phyloP scores from a whole-genome alignment of 2,888 invertebrate species.

The Malachius bipustulatus region DNA sequence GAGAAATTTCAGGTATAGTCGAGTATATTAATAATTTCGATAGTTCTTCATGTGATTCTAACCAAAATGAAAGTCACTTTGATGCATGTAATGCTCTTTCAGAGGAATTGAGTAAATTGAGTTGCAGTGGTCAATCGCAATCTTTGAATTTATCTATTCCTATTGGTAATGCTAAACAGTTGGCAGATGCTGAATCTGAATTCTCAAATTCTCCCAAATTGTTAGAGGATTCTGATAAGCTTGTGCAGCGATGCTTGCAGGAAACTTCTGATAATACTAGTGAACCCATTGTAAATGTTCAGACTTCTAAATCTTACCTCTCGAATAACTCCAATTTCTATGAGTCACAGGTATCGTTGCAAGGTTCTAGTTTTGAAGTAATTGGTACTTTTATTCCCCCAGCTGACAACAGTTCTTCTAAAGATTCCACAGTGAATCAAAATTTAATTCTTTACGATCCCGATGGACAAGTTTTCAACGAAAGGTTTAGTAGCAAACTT shows the following conservation, averaged over 20 bases:
- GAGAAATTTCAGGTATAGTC: constrained; percentile 1
- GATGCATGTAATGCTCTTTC: not conserved
- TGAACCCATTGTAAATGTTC: constrained; percentile 1
- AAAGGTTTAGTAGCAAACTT: too few relatives aligned
- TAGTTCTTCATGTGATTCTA: constrained; percentile 3
- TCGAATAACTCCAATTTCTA: constrained; percentile 16
- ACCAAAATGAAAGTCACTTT: not conserved
- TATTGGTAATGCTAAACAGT: not conserved
- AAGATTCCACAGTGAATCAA: too few relatives aligned
- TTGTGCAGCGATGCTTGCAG: constrained; percentile 8
- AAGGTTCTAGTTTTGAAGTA: constrained; percentile 6
- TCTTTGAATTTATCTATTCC: not conserved
- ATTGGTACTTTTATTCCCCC: constrained; percentile 7
- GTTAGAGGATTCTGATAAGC: constrained; percentile 9
- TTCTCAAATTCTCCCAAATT: constrained; percentile 15
- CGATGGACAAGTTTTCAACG: too few relatives aligned
- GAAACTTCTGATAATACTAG: constrained; percentile 8
- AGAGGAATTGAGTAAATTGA: not conserved
- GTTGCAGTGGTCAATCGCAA: not conserved
- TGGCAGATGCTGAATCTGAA: constrained; percentile 11
- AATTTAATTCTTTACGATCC: too few relatives aligned
- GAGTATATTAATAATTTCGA: constrained; percentile 1
- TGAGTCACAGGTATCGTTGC: constrained; percentile 3
- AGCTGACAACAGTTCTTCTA: not conserved
- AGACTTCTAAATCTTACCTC: constrained; percentile 9